These are phyloP conservation scores for Mantis religiosa DNA, from an alignment of 2,888 invertebrate genomes.

Conservation along the genomic window DNA sequence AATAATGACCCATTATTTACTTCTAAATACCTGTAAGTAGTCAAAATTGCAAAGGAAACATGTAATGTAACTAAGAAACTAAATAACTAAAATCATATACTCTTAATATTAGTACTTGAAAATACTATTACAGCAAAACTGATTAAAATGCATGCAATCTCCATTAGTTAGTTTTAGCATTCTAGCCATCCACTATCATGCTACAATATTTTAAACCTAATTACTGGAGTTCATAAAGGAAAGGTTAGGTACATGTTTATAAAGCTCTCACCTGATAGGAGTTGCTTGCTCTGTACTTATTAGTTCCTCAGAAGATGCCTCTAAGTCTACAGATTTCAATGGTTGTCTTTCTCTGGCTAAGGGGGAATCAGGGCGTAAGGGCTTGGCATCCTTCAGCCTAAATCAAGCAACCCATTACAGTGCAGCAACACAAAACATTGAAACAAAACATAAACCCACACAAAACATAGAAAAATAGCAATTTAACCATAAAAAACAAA, in stretches of 20 bases:
- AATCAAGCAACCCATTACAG: slow-evolving; percentile 14
- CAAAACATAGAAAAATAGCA: background rate
- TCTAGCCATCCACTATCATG: background rate
- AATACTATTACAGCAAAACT: background rate
- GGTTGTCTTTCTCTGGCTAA: background rate
- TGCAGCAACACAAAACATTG: slow-evolving; percentile 5
- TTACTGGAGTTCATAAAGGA: background rate
- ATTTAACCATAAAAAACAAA: background rate
- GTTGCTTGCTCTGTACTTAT: background rate
- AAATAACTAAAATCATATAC: no score
- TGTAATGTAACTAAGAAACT: no score
- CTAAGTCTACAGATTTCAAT: background rate
- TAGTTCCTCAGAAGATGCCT: background rate
- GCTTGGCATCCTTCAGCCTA: background rate
- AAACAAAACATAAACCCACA: background rate
- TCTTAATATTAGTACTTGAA: no score
- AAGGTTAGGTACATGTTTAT: background rate
- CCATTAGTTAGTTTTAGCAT: background rate
- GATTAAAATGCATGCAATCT: background rate
- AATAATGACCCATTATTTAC: no score
- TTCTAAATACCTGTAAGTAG: no score
- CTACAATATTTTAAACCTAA: background rate
- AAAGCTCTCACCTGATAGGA: background rate
- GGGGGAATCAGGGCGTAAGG: background rate
- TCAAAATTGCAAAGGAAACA: no score